phyloP scores from a whole-genome alignment of 2,888 invertebrate genomes.

The Pristionchus fissidentatus region DNA sequence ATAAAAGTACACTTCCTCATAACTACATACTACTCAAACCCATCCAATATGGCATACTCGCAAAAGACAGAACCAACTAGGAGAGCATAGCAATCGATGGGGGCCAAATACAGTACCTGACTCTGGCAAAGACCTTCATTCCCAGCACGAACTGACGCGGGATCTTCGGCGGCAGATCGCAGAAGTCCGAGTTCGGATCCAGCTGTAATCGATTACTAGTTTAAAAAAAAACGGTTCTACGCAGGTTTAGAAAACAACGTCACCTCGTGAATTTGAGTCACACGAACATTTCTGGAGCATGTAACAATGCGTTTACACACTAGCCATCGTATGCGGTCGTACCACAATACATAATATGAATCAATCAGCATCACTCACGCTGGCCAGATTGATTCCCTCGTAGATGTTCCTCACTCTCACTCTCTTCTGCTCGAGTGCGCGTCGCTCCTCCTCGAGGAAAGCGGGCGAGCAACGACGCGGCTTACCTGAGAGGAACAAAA shows the following conservation, averaged over 20 bases:
- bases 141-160: constrained; percentile 69
- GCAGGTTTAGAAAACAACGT: too few species aligned
- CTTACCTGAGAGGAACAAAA: constrained; percentile 83
- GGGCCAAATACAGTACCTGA: too few species aligned
- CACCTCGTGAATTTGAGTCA: too few species aligned
- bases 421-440: constrained; percentile 89
- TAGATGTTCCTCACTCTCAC: constrained; percentile 92
- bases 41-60: too few species aligned
- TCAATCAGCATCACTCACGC: constrained; percentile 38
- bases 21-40: too few species aligned
- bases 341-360: too few species aligned
- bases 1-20: too few species aligned
- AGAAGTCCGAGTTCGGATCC: constrained; percentile 56
- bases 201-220: constrained; percentile 5
- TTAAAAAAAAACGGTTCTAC: neutral
- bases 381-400: constrained; percentile 59
- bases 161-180: constrained; percentile 67
- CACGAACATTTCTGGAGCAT: too few species aligned
- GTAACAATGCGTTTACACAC: too few species aligned
- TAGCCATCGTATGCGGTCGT: too few species aligned
- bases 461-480: constrained; percentile 93
- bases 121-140: constrained; percentile 57
- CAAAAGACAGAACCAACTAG: too few species aligned
- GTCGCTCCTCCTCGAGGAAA: constrained; percentile 94
- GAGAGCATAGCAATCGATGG: too few species aligned